A percentile compares a stretch with the other conserved stretches of the same genome.
Conservation (phyloP, 2,113 vertebrate species). For the Hippocampus zosterae region DNA sequence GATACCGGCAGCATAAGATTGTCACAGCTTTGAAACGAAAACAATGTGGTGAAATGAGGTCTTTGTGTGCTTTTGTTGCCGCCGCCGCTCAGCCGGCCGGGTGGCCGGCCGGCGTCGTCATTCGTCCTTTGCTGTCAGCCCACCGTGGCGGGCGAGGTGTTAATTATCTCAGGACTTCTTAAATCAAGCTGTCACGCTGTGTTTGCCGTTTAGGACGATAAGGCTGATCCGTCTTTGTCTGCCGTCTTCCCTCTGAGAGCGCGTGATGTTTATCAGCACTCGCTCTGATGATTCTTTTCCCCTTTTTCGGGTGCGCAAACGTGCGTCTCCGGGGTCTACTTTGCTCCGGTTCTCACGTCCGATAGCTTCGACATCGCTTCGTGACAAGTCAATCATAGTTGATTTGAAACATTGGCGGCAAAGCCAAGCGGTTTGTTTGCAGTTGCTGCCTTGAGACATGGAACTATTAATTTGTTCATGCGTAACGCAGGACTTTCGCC, state of each 20-base stretch:
- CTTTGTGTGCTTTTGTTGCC: neutral
- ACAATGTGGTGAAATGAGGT: neutral
- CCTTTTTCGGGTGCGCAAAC: constrained; percentile 22
- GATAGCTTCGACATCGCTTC: neutral
- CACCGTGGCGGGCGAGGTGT: constrained; percentile 13
- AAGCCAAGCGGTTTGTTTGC: neutral
- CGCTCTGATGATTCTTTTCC: constrained; percentile 43
- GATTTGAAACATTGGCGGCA: neutral
- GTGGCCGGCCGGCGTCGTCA: neutral
- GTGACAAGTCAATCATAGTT: neutral
- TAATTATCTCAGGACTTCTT: constrained; percentile 38
- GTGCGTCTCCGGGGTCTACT: neutral
- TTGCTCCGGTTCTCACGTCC: constrained; percentile 5
- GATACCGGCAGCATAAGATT: neutral
- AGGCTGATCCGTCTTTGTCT: constrained; percentile 44
- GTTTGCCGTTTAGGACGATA: constrained; percentile 39
- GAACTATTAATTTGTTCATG: no score
- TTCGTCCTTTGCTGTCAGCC: constrained; percentile 1
- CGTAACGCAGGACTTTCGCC: no score
- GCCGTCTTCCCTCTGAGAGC: constrained; percentile 6
- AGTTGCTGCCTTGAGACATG: neutral
- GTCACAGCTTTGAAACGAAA: neutral
- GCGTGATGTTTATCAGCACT: constrained; percentile 40
- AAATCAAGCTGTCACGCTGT: constrained; percentile 40
- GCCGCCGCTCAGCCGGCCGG: neutral